Evolutionary conservation across 53 echinoderm and acorn worm species (phyloP), one percentile per base, ranked within the genome.

Genomic region (Holothuria scabra): DNA sequence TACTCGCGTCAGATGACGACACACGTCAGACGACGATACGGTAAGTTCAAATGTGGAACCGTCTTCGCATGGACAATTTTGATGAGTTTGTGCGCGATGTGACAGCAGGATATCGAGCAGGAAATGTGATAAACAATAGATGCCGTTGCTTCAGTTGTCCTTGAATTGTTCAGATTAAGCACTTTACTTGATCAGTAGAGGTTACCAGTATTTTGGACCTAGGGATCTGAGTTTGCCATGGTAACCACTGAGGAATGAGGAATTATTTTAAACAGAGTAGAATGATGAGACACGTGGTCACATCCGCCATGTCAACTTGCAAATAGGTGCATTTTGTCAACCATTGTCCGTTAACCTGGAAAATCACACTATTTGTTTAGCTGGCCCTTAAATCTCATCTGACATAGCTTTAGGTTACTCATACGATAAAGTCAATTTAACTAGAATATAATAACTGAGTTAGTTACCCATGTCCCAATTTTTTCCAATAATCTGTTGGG

Each of bases 281-380:
- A 19, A 63, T 63, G 63, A 63, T 63, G 63, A 19, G 63, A 12
- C 63, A 63, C 25, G 8, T 29, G 63, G 14, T 48, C 48, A 48
- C 48, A 63, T 63, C 63, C n/a, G 63, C 25, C 63, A 63, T 63
- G 63, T 23, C 6, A 28, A 63, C 29, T 63, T 29, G 19, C 63
- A 63, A 48, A 63, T 63, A 63, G 1, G 26, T 61, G 61, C 61
- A 61, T 25, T 61, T 61, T 61, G 61, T 61, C 61, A 61, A 61
- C 6, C 61, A 23, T 61, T 25, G 26, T 25, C 61, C 61, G 22
- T 61, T 61, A 61, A 61, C 61, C n/a, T 61, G n/a, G 61, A 61
- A 61, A 61, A 7, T 61, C 26, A 25, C 61, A 61, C 61, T 61
- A 16, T 61, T 61, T 61, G 61, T 61, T 61, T 25, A 25, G 61